Evolutionary conservation across 2,888 invertebrate species (phyloP), one percentile per base, ranked within the genome.

Genomic region (Callosobruchus maculatus): DNA sequence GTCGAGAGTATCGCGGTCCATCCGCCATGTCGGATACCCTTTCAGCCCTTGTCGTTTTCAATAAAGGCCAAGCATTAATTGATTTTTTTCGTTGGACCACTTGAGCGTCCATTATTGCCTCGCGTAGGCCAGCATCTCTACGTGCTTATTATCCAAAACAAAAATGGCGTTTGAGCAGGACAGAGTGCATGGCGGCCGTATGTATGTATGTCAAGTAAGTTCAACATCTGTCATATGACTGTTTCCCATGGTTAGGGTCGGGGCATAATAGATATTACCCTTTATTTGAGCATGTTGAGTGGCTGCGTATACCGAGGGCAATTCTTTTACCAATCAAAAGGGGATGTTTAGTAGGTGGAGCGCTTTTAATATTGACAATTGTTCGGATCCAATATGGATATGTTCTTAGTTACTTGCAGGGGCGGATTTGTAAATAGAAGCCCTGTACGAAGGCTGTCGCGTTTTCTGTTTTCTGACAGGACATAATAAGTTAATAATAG

Each of bases 141-240:
- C 73, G 67, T 72, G 70, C 68, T 74, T 74, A 75, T 78, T 75
- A 76, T 77, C 73, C 71, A 76, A 76, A 74, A 75, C 70, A 71
- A 79, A 79, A 81, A 80, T 81, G 81, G 81, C 77, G 77, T 75
- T 70, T 80, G 74, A 80, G 13, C 9, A 49, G 49, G 49, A 76
- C 75, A 75, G 72, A 74, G 78, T 74, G 78, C 70, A 74, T 78
- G 75, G 78, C 78, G 76, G 74, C 76, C 78, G 78, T 74, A 78
- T 74, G 75, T 77, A 79, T 79, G 77, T 79, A 80, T 80, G 81
- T 82, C 81, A 82, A 82, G 81, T 81, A 77, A 80, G 81, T 81
- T 80, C 80, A 81, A 80, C 82, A 83, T 83, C 82, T 83, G 82
- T 83, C 82, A 83, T 81, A 79, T 82, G 81, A 81, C 80, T 80